Evolutionary conservation across 1,140 invertebrate genomes (phyloP).

Genomic region (Trichoplusia ni): DNA sequence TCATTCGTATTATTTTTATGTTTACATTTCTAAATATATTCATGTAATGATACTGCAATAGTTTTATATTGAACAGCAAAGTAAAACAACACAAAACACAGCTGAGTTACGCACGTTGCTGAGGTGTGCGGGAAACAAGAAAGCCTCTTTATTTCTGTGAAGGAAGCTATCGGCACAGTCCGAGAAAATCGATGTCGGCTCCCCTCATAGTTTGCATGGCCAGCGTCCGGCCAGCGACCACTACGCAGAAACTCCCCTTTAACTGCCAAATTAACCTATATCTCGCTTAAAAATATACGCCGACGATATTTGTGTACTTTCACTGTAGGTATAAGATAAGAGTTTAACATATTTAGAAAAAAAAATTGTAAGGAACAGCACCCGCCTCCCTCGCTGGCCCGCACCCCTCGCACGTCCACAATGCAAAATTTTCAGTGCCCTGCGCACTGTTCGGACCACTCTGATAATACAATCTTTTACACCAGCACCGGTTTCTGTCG

Average conservation of each 20-base stretch:
- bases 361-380: constrained; percentile 52
- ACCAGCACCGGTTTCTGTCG: constrained; percentile 12
- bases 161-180: constrained; percentile 73
- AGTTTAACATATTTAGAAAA: constrained; percentile 50
- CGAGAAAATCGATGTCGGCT: constrained; percentile 75
- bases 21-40: too few relatives aligned
- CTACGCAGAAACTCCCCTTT: neutral
- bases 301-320: constrained; percentile 10
- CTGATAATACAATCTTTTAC: constrained; percentile 33
- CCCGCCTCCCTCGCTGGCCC: constrained; percentile 31
- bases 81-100: neutral
- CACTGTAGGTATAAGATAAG: neutral
- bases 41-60: neutral
- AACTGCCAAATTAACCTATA: neutral
- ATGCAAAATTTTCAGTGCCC: constrained; percentile 65
- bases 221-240: constrained; percentile 32
- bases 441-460: constrained; percentile 49
- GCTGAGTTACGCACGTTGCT: constrained; percentile 15
- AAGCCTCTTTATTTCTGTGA: constrained; percentile 43
- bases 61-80: neutral
- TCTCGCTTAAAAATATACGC: neutral
- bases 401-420: constrained; percentile 40
- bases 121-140: constrained; percentile 60
- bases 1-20: too few relatives aligned
- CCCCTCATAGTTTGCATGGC: constrained; percentile 79